A percentile compares a stretch with the other conserved stretches of the same genome.
These are phyloP conservation scores for Hemistola chrysoprasaria DNA, from an alignment of 2,888 invertebrate species.

Conservation along the genomic window DNA sequence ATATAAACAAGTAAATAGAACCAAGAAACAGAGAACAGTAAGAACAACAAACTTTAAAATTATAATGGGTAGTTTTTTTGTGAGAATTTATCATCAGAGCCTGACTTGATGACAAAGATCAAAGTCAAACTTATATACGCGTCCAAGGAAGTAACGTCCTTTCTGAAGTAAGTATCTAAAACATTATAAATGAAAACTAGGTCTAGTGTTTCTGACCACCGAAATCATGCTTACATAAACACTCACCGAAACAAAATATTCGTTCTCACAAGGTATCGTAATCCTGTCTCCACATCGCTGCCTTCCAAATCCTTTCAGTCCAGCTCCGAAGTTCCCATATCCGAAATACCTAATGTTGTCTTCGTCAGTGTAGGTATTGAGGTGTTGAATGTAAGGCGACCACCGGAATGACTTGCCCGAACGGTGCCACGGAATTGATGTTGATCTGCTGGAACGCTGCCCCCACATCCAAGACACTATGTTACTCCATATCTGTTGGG, in stretches of 20 bases:
- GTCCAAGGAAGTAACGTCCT: too few species aligned
- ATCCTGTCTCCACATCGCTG: constrained; percentile 86
- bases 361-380: constrained; percentile 39
- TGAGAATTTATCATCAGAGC: too few species aligned
- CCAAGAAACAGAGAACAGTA: too few species aligned
- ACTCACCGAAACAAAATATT: constrained; percentile 89
- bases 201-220: too few species aligned
- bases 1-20: too few species aligned
- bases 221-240: background rate
- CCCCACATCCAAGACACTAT: constrained; percentile 72
- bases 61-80: too few species aligned
- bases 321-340: constrained; percentile 62
- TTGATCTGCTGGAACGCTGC: constrained; percentile 39
- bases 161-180: too few species aligned
- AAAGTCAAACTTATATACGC: too few species aligned
- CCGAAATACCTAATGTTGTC: constrained; percentile 57
- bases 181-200: background rate
- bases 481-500: constrained; percentile 71
- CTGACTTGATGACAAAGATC: too few species aligned
- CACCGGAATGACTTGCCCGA: constrained; percentile 40
- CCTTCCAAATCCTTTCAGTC: constrained; percentile 54
- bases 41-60: too few species aligned
- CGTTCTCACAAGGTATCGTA: constrained; percentile 91
- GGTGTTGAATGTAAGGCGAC: constrained; percentile 73
- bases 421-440: too few species aligned